Evolutionary conservation across 2,888 invertebrate species (phyloP).

Genomic region (Scrobipalpa atriplicella): DNA sequence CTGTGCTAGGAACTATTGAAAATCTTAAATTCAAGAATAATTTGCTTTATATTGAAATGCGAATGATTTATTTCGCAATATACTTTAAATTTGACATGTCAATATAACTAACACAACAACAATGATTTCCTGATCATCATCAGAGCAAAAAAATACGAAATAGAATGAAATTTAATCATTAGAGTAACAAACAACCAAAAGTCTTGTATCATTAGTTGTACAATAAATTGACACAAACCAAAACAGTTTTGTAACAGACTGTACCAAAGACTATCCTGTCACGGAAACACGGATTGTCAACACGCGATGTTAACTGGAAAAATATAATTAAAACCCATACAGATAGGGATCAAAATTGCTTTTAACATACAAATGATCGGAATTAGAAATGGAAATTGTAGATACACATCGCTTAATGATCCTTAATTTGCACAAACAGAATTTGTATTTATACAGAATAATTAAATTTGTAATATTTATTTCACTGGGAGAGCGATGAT

Average conservation of each 20-base stretch:
- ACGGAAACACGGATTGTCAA: conserved; percentile 28
- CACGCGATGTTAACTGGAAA: conserved; percentile 31
- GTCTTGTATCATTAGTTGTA: too few species aligned
- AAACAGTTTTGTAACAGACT: not conserved
- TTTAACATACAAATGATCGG: conserved; percentile 20
- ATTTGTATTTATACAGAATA: conserved; percentile 11
- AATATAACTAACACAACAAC: too few species aligned
- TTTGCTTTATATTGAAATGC: too few species aligned
- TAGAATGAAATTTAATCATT: too few species aligned
- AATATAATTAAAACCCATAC: conserved; percentile 31
- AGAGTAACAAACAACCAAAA: too few species aligned
- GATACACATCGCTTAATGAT: conserved; percentile 23
- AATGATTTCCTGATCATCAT: too few species aligned
- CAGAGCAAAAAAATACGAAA: too few species aligned
- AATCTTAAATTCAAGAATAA: too few species aligned
- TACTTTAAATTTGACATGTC: too few species aligned
- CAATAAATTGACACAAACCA: too few species aligned
- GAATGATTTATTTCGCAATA: too few species aligned
- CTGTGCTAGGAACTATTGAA: too few species aligned
- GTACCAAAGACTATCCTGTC: conserved; percentile 29
- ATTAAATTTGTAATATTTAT: not conserved
- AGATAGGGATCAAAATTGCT: conserved; percentile 29
- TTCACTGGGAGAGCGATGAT: not conserved
- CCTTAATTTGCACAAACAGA: conserved; percentile 7
- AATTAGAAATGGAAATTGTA: conserved; percentile 24